Percentiles rank a stretch among this genome's conserved stretches.
Evolutionary conservation across 2,113 vertebrate species (phyloP).

Genomic region (Xyrauchen texanus): DNA sequence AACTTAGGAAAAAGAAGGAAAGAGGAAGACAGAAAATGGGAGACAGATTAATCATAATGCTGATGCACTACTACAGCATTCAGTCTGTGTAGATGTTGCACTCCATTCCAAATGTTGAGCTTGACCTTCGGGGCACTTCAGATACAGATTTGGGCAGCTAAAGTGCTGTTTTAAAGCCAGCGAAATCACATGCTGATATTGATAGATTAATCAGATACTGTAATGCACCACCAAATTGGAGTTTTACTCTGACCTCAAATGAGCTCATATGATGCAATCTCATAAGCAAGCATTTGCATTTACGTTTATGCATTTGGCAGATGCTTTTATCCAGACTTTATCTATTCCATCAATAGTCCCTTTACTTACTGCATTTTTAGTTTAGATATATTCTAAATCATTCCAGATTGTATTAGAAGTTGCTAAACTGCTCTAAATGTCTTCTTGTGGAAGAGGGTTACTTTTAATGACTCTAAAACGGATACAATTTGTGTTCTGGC

Average conservation of each 20-base stretch:
- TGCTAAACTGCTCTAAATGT: neutral
- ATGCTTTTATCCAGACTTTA: too few relatives aligned
- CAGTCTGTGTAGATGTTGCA: too few relatives aligned
- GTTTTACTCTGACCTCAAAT: slow-evolving; percentile 28
- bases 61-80: too few relatives aligned
- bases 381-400: neutral
- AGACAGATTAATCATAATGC: too few relatives aligned
- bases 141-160: slow-evolving; percentile 8
- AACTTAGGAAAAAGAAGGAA: too few relatives aligned
- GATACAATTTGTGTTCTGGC: neutral
- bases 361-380: too few relatives aligned
- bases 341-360: too few relatives aligned
- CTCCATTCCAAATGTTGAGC: neutral
- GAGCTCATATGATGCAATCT: neutral
- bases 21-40: too few relatives aligned
- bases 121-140: too few relatives aligned
- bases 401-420: neutral
- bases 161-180: neutral
- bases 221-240: neutral
- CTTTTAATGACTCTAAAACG: neutral
- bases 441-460: slow-evolving; percentile 10
- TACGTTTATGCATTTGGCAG: neutral
- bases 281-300: neutral
- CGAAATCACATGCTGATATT: neutral
- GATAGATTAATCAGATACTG: slow-evolving; percentile 29